Conservation (phyloP, 2,888 invertebrate species). For the Netelia inedita region DNA sequence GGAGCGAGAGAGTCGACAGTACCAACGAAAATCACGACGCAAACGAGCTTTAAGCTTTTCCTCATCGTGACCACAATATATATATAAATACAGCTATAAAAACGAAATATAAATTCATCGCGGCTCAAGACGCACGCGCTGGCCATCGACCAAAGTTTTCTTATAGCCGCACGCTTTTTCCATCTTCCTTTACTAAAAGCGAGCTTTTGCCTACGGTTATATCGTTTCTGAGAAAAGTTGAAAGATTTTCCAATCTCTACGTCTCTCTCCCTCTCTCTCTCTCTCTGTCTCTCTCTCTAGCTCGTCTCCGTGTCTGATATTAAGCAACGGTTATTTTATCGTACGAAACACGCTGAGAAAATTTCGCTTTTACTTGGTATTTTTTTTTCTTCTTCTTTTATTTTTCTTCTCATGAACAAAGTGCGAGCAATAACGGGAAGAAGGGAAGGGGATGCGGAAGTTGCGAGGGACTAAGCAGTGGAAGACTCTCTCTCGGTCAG, state of each 20-base stretch:
- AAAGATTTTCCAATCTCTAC: slow-evolving; percentile 11
- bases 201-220: slow-evolving; percentile 14
- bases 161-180: neutral
- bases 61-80: neutral
- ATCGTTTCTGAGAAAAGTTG: slow-evolving; percentile 40
- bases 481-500: slow-evolving; percentile 46
- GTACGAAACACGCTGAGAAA: slow-evolving; percentile 20
- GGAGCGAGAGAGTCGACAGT: neutral
- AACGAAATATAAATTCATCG: neutral
- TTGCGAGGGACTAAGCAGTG: neutral
- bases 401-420: slow-evolving; percentile 15
- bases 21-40: neutral
- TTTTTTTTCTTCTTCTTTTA: neutral
- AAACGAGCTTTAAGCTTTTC: slow-evolving; percentile 35
- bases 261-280: no score
- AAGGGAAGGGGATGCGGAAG: neutral
- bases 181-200: neutral
- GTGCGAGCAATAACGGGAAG: neutral
- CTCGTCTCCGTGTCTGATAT: slow-evolving; percentile 24
- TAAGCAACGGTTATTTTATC: slow-evolving; percentile 42
- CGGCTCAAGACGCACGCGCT: neutral
- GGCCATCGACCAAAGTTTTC: neutral
- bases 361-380: slow-evolving; percentile 15
- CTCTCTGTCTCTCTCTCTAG: no score
- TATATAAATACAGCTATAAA: neutral